A percentile compares a stretch with the other conserved stretches of the same genome.
Conservation (phyloP, 2,113 vertebrate genomes). For the Indri indri region DNA sequence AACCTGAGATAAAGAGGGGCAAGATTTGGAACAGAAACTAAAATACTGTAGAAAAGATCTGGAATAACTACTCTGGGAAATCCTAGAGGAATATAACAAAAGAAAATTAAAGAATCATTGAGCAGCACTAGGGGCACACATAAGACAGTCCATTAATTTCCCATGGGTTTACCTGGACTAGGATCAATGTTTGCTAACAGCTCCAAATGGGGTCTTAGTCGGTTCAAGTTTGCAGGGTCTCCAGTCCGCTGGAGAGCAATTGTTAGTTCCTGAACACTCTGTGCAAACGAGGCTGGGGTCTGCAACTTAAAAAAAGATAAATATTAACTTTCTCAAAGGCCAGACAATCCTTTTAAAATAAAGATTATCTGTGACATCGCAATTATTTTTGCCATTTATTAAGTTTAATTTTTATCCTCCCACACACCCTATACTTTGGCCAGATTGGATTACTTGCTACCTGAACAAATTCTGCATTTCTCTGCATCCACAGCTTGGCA, state of each 20-base stretch:
- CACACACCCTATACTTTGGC: not conserved
- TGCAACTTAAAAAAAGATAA: conserved; percentile 90
- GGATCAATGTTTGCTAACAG: conserved; percentile 98
- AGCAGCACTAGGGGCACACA: not conserved
- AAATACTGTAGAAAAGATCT: not conserved
- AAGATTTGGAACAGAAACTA: not conserved
- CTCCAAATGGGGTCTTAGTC: conserved; percentile 96
- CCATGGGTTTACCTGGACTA: conserved; percentile 91
- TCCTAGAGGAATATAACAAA: not conserved
- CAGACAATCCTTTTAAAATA: conserved; percentile 29
- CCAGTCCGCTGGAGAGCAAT: conserved; percentile 98
- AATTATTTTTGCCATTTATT: conserved; percentile 17
- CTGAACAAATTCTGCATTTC: not conserved
- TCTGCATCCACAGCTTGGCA: not conserved
- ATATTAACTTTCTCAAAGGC: conserved; percentile 80
- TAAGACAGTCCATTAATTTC: not conserved
- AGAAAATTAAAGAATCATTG: not conserved
- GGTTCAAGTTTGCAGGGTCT: conserved; percentile 97
- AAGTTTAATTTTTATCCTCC: conserved; percentile 15
- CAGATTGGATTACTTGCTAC: not conserved
- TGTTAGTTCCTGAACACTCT: conserved; percentile 98
- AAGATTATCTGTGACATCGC: not conserved
- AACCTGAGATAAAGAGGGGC: not conserved
- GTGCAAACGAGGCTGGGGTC: conserved; percentile 98
- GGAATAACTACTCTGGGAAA: not conserved